Percentiles rank a stretch among this genome's conserved stretches.
phyloP scores from a whole-genome alignment of 2,113 vertebrate species.

The Condylura cristata region DNA sequence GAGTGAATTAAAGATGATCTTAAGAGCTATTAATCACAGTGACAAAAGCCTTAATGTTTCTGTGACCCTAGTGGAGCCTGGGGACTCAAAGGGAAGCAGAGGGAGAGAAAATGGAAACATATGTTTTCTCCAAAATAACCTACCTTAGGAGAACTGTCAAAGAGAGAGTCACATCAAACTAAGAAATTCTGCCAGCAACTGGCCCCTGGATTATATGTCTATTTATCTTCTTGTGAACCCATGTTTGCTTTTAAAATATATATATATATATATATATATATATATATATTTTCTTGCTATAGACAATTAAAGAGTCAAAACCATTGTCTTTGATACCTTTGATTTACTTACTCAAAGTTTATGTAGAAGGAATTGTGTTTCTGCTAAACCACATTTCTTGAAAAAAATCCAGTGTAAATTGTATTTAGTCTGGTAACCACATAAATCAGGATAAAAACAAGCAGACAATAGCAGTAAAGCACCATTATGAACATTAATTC shows the following conservation, averaged over 20 bases:
- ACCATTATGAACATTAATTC: constrained; percentile 73
- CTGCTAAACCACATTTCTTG: constrained; percentile 31
- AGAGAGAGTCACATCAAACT: constrained; percentile 87
- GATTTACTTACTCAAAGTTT: constrained; percentile 63
- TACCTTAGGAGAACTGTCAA: constrained; percentile 96
- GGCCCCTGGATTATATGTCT: constrained; percentile 79
- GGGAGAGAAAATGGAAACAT: constrained; percentile 98
- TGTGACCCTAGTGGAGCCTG: constrained; percentile 95
- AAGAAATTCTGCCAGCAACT: constrained; percentile 85
- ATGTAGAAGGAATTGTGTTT: constrained; percentile 33
- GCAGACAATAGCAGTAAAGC: constrained; percentile 68
- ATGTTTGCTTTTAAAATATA: constrained; percentile 62
- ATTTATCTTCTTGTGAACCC: constrained; percentile 65
- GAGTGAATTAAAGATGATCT: constrained; percentile 99
- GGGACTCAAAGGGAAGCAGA: constrained; percentile 93
- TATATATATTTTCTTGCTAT: constrained; percentile 60
- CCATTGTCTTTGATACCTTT: constrained; percentile 45
- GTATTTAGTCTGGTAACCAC: constrained; percentile 49
- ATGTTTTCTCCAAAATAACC: constrained; percentile 99
- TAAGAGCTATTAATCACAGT: constrained; percentile 99
- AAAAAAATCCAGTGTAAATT: constrained; percentile 51
- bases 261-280: constrained; percentile 70
- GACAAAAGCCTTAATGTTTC: constrained; percentile 99
- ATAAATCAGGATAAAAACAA: constrained; percentile 77
- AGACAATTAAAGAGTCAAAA: constrained; percentile 69